Evolutionary conservation across 1,140 invertebrate genomes (phyloP), one percentile per base, ranked within the genome.

Genomic region (Drosophila kanapiae): DNA sequence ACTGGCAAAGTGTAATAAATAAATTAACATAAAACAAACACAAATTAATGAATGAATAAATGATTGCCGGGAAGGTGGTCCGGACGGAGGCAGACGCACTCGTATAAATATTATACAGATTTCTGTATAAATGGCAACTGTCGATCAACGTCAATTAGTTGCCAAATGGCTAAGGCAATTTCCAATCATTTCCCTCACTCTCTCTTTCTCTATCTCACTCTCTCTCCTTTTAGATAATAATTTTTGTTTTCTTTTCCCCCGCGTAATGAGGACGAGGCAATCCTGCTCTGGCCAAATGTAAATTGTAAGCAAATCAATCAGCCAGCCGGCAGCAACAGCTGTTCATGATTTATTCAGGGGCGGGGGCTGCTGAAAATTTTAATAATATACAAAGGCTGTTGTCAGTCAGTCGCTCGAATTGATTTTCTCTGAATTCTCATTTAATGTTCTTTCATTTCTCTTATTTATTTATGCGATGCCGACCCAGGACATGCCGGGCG

Each of bases 11-110:
- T 56, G 69, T 57, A 85, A 90, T 88, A 88, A 88, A 88, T 88
- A 90, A 84, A 88, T 88, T 88, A 88, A 90, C 85, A 88, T 88
- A 88, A 88, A 90, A 84, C 81, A 88, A 84, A 88, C 85, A 81
- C 71, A 88, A 88, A 88, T 88, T 88, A 88, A 88, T 88, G 84
- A 90, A 88, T 88, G 80, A 84, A 88, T 88, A 90, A 90, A 88
- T 88, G 80, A 88, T 84, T 84, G 77, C 53, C 45, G 70, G 31
- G 47, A 33, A 48, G 27, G 48, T 18, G 37, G 33, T 43, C 29
- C 29, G 27, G 16, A 35, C 40, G 37, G 23, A 31, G 54, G 18
- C 49, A 56, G 16, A 48, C 23, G 40, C 42, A 49, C 33, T 61
- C 69, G 60, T 45, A 88, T 90, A 80, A 88, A 88, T 84, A 81